phyloP scores from a whole-genome alignment of 2,888 invertebrate genomes.

The Andricus curvator region DNA sequence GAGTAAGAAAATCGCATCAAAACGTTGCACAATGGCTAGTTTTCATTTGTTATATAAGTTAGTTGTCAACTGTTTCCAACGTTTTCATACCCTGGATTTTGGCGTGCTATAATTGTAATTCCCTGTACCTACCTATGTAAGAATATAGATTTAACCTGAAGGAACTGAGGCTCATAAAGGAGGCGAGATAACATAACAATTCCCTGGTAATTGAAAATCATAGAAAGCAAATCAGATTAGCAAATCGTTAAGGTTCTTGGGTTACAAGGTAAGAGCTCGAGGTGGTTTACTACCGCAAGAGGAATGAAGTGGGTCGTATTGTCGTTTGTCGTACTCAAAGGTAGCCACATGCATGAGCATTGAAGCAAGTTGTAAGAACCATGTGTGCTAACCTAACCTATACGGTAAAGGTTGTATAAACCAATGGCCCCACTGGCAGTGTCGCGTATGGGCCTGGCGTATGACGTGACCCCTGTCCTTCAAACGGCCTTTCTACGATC shows the following conservation, averaged over 20 bases:
- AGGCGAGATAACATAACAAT: not conserved
- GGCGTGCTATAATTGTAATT: too few species aligned
- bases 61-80: too few species aligned
- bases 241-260: not conserved
- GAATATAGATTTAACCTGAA: not conserved
- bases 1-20: too few species aligned
- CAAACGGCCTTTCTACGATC: conserved; percentile 74
- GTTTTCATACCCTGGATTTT: too few species aligned
- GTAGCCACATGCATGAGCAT: not conserved
- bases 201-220: not conserved
- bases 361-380: conserved; percentile 9
- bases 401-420: conserved; percentile 63
- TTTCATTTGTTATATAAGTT: too few species aligned
- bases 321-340: conserved; percentile 2
- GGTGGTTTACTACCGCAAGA: not conserved
- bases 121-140: too few species aligned
- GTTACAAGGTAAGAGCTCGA: conserved; percentile 4
- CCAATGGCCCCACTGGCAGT: conserved; percentile 51
- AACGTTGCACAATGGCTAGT: too few species aligned
- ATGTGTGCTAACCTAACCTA: conserved; percentile 9
- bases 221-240: not conserved
- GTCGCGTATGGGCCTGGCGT: conserved; percentile 57
- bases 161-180: not conserved
- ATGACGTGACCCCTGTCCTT: conserved; percentile 72
- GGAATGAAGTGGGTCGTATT: not conserved